Conservation (phyloP, 2,888 invertebrate species). For the Dryomyza anilis region DNA sequence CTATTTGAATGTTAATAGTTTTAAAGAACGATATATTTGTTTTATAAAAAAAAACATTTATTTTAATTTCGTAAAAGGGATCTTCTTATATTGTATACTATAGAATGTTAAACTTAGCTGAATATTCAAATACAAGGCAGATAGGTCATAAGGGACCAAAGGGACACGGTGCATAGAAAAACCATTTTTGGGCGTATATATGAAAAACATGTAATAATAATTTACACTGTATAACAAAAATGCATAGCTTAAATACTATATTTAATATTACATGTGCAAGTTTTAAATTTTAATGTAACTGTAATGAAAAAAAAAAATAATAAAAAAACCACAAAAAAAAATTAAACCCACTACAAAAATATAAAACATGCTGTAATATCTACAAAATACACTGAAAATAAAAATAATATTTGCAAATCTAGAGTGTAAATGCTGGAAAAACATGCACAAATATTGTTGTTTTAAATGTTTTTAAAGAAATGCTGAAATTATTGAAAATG, state of each 20-base stretch:
- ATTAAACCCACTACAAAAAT: neutral
- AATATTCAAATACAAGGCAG: constrained; percentile 1
- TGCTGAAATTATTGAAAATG: no score
- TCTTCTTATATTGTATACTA: constrained; percentile 7
- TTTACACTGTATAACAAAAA: constrained; percentile 17
- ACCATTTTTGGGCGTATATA: neutral
- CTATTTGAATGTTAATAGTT: no score
- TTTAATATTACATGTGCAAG: constrained; percentile 9
- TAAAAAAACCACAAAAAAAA: neutral
- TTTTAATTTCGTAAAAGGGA: no score
- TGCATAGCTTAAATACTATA: constrained; percentile 3
- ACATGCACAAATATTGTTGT: constrained; percentile 19
- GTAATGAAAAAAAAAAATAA: constrained; percentile 9
- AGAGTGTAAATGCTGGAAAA: neutral
- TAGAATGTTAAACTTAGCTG: neutral
- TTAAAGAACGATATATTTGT: no score
- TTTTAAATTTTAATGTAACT: constrained; percentile 31
- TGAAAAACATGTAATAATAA: neutral
- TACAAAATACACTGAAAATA: constrained; percentile 9
- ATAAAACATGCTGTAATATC: constrained; percentile 14
- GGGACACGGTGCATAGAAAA: neutral
- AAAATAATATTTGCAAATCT: neutral
- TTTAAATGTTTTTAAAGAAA: constrained; percentile 12
- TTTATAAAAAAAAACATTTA: no score
- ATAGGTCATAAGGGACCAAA: constrained; percentile 14